phyloP scores from a whole-genome alignment of 2,888 invertebrate genomes.

The Sicus ferrugineus region DNA sequence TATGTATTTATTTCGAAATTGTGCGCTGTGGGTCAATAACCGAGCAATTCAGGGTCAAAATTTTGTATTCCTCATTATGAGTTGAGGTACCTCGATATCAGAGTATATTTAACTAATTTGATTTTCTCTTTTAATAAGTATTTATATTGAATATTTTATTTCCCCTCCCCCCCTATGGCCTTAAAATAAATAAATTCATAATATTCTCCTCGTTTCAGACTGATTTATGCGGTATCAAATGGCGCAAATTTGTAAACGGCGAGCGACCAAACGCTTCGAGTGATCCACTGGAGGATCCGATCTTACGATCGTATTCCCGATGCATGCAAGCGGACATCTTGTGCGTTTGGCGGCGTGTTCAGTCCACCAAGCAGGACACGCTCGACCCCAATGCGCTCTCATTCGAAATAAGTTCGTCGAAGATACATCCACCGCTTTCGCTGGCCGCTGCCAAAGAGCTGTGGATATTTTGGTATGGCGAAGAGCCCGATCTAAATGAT shows the following conservation, averaged over 20 bases:
- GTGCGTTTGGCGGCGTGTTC: constrained; percentile 96
- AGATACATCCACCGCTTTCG: constrained; percentile 78
- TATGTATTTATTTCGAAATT: background rate
- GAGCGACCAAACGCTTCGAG: constrained; percentile 68
- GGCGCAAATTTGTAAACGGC: constrained; percentile 90
- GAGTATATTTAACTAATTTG: too few relatives aligned
- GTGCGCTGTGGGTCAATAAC: constrained; percentile 3
- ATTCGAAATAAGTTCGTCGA: constrained; percentile 64
- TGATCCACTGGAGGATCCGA: constrained; percentile 88
- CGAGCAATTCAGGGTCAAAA: constrained; percentile 7
- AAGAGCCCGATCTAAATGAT: constrained; percentile 88
- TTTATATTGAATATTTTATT: background rate
- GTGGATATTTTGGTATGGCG: constrained; percentile 99
- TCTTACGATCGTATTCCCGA: constrained; percentile 87
- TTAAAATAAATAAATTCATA: background rate
- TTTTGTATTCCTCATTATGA: background rate
- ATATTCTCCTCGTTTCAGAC: constrained; percentile 72
- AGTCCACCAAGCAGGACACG: constrained; percentile 68
- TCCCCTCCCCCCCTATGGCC: background rate
- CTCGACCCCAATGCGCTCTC: constrained; percentile 66
- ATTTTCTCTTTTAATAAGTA: background rate
- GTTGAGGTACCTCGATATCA: too few relatives aligned
- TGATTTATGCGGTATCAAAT: constrained; percentile 99
- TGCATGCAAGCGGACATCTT: constrained; percentile 94
- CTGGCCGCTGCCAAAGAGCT: constrained; percentile 93